phyloP scores from a whole-genome alignment of 2,888 invertebrate genomes.

The Noctua comes region DNA sequence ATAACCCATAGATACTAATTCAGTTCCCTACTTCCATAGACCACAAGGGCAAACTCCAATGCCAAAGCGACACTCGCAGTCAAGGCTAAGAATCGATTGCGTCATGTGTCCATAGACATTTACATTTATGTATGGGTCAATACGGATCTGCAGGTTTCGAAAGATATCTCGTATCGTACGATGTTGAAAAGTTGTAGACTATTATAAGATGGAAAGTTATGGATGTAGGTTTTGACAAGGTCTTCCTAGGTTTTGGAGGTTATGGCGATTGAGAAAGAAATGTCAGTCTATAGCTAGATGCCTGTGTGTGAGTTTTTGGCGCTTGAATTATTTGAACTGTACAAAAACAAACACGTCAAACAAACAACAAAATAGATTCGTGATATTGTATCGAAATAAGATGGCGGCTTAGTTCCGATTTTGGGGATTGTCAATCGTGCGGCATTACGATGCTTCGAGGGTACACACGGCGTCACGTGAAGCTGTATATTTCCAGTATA shows the following conservation, averaged over 20 bases:
- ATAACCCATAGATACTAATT: not conserved
- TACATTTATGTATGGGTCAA: slow-evolving; percentile 56
- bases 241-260: not conserved
- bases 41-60: slow-evolving; percentile 62
- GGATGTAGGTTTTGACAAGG: slow-evolving; percentile 15
- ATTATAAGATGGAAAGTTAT: slow-evolving; percentile 22
- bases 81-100: slow-evolving; percentile 61
- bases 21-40: slow-evolving; percentile 14
- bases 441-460: not conserved
- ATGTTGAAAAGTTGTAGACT: slow-evolving; percentile 35
- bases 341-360: no score
- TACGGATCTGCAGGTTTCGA: slow-evolving; percentile 46
- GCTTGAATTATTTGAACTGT: not conserved
- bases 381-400: not conserved
- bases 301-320: not conserved
- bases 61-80: slow-evolving; percentile 40
- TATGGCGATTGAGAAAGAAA: not conserved
- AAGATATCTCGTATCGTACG: slow-evolving; percentile 35
- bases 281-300: not conserved
- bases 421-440: not conserved
- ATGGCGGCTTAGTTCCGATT: not conserved
- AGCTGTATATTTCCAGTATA: no score
- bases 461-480: no score
- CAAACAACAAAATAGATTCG: not conserved
- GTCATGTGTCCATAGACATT: slow-evolving; percentile 44